Base-by-base conservation (phyloP, 2,113 vertebrate species). In the Sylvietta virens region DNA sequence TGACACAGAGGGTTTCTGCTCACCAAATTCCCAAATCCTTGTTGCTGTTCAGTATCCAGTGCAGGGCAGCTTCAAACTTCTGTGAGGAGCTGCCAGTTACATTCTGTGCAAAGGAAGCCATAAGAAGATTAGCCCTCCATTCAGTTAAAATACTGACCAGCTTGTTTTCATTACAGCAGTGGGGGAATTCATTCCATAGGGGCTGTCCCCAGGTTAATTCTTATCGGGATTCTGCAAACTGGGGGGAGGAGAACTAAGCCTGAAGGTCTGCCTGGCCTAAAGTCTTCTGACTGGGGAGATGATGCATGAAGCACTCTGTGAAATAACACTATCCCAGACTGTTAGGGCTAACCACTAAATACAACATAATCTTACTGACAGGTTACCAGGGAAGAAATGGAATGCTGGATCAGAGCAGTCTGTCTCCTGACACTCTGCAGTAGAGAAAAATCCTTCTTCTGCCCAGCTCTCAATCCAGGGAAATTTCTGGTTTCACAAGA, bases 31-130 rank as follows among this genome's bases (percentile, higher is more conserved):
- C 76, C 76, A 79, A 53, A 64, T 79, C 78, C 90, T 97, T 98
- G 90, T 98, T 97, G 88, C 96, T 98, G 95, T 97, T 98, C 37
- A 98, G 91, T 50, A 98, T 97, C 98, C 97, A 98, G 56, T 96
- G 88, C 95, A 98, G 92, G 9, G 98, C 98, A 16, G 97, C 96
- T 69, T 97, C 95, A 85, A 98, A 98, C 92, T 96, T 98, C 84
- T 97, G 70, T 6, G 92, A 24, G 56, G 97, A 88, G 20, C 89
- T 92, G 67, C 97, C 94, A n/a, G 97, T 98, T 44, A 97, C 56
- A 42, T 98, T 98, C 98, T 98, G 96, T 51, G 73, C 82, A 78
- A 61, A 95, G 91, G 66, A 71, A 91, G 27, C 33, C 28, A 1
- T 24, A 92, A 60, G 84, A 64, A 90, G 86, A 71, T 98, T 83